Percentiles rank a stretch among this genome's conserved stretches.
Conservation (phyloP, 1,140 invertebrate species). For the Temnothorax longispinosus region DNA sequence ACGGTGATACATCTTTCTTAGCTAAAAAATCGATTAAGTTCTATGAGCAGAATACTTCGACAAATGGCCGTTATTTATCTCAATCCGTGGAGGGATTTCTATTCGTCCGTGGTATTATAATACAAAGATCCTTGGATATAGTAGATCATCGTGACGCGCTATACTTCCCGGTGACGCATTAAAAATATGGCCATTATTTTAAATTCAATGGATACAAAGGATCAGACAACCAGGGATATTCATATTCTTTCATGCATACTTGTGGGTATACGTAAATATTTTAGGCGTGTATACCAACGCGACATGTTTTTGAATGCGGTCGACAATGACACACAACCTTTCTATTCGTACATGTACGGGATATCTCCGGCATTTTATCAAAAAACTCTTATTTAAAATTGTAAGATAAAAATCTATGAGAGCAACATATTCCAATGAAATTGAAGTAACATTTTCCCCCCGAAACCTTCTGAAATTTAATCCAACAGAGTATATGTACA, state of each 20-base stretch:
- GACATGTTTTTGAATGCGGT: slow-evolving; percentile 43
- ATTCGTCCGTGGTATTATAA: slow-evolving; percentile 22
- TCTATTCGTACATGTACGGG: neutral
- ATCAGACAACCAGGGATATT: slow-evolving; percentile 44
- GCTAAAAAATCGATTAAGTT: slow-evolving; percentile 50
- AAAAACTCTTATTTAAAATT: neutral
- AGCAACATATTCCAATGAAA: neutral
- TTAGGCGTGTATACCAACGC: slow-evolving; percentile 34
- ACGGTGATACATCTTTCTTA: slow-evolving; percentile 28
- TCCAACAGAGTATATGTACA: neutral
- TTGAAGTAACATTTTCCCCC: neutral
- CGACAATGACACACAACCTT: slow-evolving; percentile 63
- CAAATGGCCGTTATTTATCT: slow-evolving; percentile 51
- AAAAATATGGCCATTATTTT: slow-evolving; percentile 62
- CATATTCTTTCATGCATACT: slow-evolving; percentile 54
- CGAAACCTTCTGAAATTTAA: neutral
- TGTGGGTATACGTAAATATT: slow-evolving; percentile 21
- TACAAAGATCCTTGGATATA: slow-evolving; percentile 18
- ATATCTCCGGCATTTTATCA: neutral
- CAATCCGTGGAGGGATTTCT: slow-evolving; percentile 25
- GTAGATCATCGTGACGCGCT: slow-evolving; percentile 40
- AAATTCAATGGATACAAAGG: slow-evolving; percentile 57
- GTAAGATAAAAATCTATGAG: neutral
- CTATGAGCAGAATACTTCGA: slow-evolving; percentile 18
- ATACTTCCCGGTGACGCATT: slow-evolving; percentile 41